A percentile compares a stretch with the other conserved stretches of the same genome.
Evolutionary conservation across 2,888 invertebrate species (phyloP).

Genomic region (Coleophora flavipennella): DNA sequence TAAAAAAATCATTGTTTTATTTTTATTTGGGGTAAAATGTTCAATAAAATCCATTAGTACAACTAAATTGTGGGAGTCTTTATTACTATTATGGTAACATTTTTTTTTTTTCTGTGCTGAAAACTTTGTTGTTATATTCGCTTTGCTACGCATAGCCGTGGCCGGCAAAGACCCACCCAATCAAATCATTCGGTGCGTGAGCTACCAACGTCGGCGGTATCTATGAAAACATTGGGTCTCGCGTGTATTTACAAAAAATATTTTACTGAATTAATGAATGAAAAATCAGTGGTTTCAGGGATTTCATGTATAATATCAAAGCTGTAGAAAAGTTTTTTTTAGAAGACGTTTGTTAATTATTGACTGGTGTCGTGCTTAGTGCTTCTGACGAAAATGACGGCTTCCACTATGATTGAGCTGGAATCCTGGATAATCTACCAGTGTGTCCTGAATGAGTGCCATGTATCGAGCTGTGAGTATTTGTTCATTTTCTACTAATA

Average conservation of each 20-base stretch:
- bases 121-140: slow-evolving; percentile 28
- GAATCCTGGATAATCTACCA: slow-evolving; percentile 81
- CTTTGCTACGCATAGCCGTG: slow-evolving; percentile 15
- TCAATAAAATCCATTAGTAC: too few species aligned
- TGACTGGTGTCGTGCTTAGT: slow-evolving; percentile 28
- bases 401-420: slow-evolving; percentile 75
- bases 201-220: slow-evolving; percentile 40
- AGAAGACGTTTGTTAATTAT: slow-evolving; percentile 19
- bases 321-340: slow-evolving; percentile 26
- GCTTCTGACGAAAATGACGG: slow-evolving; percentile 54
- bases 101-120: slow-evolving; percentile 13
- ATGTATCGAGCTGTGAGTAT: slow-evolving; percentile 77
- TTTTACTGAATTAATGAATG: slow-evolving; percentile 35
- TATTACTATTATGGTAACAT: background rate
- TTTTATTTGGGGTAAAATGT: too few species aligned
- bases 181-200: slow-evolving; percentile 44
- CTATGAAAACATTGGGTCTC: slow-evolving; percentile 38
- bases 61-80: too few species aligned
- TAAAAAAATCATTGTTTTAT: too few species aligned
- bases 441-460: slow-evolving; percentile 78
- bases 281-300: slow-evolving; percentile 25
- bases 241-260: slow-evolving; percentile 30
- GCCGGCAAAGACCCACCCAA: slow-evolving; percentile 29
- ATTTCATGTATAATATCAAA: slow-evolving; percentile 15
- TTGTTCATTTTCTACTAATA: background rate